Base-by-base conservation (phyloP, 2,113 vertebrate species). In the Pterocles orientalis region DNA sequence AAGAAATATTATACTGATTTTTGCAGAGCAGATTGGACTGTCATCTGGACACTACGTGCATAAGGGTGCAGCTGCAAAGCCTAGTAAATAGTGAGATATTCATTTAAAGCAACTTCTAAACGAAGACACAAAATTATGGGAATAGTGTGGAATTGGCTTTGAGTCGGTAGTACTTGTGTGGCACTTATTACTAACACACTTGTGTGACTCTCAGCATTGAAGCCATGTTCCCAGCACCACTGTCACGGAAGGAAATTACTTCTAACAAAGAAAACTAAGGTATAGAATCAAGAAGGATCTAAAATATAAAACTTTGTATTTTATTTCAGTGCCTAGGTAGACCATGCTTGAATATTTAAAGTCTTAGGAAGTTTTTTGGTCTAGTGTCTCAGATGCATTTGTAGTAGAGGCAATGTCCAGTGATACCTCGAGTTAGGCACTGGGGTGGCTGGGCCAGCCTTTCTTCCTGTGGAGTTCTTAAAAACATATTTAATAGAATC, bases 51-150 rank as follows among this genome's bases (percentile, higher is more conserved):
- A 15, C 56, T 84, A 12, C 29, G 57, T 56, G 12, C 41, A 36
- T 57, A 91, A 89, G 20, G 10, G 41, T 77, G 53, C 39, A 33
- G 19, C 77, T 57, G 43, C 79, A 85, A 77, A 82, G 34, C 33
- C 58, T 81, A 88, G 31, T 34, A 93, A 95, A 75, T 56, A 93
- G 15, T 33, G 34, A 65, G 53, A 33, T 23, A 66, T 18, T 88
- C 3, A 87, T 93, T 93, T 81, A 86, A 93, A 86, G 8, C 28
- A 79, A 47, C 20, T 88, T 93, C 34, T 88, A 88, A 86, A 94
- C 45, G 34, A 86, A 65, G 53, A 82, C 18, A 50, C 80, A 71
- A 86, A 93, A 89, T 90, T 75, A 51, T 69, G 41, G 19, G 53
- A 53, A 84, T 76, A 84, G 69, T 50, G 31, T 82, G 29, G 48